These are phyloP conservation scores for Nasonia vitripennis DNA, from an alignment of 1,140 invertebrate genomes.

Conservation along the genomic window DNA sequence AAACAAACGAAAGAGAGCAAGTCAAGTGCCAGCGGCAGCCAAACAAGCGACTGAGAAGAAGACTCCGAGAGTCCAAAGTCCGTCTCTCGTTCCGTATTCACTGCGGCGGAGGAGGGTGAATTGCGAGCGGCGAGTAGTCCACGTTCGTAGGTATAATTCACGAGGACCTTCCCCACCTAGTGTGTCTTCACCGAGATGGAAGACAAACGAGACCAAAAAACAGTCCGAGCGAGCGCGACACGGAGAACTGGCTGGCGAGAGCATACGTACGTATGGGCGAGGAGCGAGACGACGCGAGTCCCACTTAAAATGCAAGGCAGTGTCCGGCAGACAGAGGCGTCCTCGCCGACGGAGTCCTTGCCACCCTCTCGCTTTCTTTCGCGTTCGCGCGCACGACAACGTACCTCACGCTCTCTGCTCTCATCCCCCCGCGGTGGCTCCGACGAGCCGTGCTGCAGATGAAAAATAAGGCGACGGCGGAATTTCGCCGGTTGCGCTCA, in stretches of 20 bases:
- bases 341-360: background rate
- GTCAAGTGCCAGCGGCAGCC: background rate
- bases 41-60: constrained; percentile 9
- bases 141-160: constrained; percentile 40
- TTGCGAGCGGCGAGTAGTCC: constrained; percentile 1
- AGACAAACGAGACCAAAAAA: constrained; percentile 19
- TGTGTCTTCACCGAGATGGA: background rate
- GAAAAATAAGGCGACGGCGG: background rate
- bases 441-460: background rate
- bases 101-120: background rate
- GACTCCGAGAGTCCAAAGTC: background rate
- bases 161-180: constrained; percentile 17
- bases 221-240: background rate
- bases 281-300: background rate
- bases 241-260: background rate
- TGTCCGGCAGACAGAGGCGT: constrained; percentile 20
- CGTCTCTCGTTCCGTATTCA: background rate
- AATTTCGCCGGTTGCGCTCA: background rate
- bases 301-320: constrained; percentile 45
- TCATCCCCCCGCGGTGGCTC: background rate
- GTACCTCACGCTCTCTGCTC: background rate
- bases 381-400: background rate
- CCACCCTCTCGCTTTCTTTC: constrained; percentile 13
- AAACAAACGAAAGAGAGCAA: constrained; percentile 22
- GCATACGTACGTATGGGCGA: background rate